Conservation (phyloP, 1,140 invertebrate genomes). For the Drosophila bifasciata region DNA sequence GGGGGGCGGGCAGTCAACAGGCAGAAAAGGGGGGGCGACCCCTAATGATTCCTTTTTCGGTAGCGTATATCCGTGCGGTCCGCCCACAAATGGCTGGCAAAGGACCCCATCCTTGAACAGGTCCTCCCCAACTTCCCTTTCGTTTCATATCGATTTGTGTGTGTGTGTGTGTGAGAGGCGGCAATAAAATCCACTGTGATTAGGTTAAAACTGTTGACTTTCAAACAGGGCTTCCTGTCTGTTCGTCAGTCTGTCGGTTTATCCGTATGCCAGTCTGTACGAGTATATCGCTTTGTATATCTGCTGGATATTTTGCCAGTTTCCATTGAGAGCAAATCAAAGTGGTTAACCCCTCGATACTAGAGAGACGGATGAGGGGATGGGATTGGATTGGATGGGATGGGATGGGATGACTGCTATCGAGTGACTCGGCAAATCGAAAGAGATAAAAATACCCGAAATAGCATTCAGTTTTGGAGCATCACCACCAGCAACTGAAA, state of each 20-base stretch:
- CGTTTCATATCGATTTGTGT: constrained; percentile 66
- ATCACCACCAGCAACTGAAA: constrained; percentile 46
- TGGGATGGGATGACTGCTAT: constrained; percentile 17
- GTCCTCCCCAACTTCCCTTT: constrained; percentile 11
- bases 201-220: constrained; percentile 82
- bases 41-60: constrained; percentile 62
- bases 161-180: constrained; percentile 24
- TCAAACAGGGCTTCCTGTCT: constrained; percentile 62
- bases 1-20: too few species aligned
- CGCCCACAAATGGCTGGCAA: constrained; percentile 53
- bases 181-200: constrained; percentile 80
- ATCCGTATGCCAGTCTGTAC: constrained; percentile 1
- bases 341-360: constrained; percentile 37
- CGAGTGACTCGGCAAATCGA: constrained; percentile 77
- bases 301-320: constrained; percentile 39
- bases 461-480: constrained; percentile 28
- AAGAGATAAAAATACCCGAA: constrained; percentile 74
- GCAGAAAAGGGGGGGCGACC: constrained; percentile 20
- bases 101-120: constrained; percentile 21
- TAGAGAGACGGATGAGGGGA: too few species aligned
- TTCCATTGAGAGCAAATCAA: constrained; percentile 44
- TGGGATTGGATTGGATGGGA: too few species aligned
- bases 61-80: constrained; percentile 32
- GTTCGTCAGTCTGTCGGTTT: constrained; percentile 1
- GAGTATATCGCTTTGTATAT: constrained; percentile 21